phyloP scores from a whole-genome alignment of 1,140 invertebrate species.

The Bombus polaris region DNA sequence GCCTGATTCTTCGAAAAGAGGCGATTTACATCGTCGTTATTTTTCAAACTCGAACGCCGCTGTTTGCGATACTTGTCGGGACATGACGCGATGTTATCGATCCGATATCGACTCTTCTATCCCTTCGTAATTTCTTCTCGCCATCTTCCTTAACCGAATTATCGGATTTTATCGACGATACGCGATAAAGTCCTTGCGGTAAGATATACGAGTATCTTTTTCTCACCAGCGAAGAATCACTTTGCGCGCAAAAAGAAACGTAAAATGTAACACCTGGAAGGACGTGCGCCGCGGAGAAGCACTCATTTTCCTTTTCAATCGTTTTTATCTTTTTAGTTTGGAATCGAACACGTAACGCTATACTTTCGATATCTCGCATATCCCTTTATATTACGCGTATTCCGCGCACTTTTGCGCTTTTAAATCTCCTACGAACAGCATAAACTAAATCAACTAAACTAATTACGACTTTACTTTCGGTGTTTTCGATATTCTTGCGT shows the following conservation, averaged over 20 bases:
- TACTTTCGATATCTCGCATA: too few relatives aligned
- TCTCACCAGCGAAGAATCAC: neutral
- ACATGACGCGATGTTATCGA: slow-evolving; percentile 30
- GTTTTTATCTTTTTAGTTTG: too few relatives aligned
- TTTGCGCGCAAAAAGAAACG: neutral
- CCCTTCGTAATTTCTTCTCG: neutral
- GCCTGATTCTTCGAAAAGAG: neutral
- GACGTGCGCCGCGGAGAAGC: neutral
- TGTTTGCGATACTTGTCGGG: neutral
- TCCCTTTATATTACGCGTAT: too few relatives aligned
- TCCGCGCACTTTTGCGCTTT: too few relatives aligned
- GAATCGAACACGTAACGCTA: too few relatives aligned
- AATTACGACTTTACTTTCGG: too few relatives aligned
- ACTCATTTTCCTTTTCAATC: too few relatives aligned
- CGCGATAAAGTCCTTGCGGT: neutral
- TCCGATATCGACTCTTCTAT: slow-evolving; percentile 3
- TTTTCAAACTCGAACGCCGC: slow-evolving; percentile 42
- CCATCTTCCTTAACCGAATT: neutral
- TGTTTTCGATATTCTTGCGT: too few relatives aligned
- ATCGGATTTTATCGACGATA: neutral
- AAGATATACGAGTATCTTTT: neutral
- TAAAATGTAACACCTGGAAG: neutral
- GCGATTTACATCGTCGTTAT: slow-evolving; percentile 51
- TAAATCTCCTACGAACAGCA: too few relatives aligned
- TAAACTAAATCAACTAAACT: too few relatives aligned